These are phyloP conservation scores for Drosophila lacertosa DNA, from an alignment of 1,140 invertebrate species.

Conservation along the genomic window DNA sequence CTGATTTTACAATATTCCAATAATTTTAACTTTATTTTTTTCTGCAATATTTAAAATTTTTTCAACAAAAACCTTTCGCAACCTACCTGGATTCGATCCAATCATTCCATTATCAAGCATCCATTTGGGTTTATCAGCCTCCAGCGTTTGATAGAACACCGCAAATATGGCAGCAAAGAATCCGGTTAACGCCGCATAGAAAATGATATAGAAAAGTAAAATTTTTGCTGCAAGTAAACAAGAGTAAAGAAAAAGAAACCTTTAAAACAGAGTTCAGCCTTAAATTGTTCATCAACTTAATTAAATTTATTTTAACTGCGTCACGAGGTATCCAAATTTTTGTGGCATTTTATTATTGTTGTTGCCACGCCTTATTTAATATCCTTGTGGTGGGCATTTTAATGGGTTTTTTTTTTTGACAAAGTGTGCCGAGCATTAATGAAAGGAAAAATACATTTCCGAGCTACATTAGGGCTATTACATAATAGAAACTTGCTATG, in stretches of 20 bases:
- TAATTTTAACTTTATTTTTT: slow-evolving; percentile 11
- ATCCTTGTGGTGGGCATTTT: too few relatives aligned
- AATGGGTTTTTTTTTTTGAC: too few relatives aligned
- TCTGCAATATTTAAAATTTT: slow-evolving; percentile 1
- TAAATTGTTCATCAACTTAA: neutral
- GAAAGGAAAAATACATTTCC: too few relatives aligned
- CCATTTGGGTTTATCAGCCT: slow-evolving; percentile 93
- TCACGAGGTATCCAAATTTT: slow-evolving; percentile 23
- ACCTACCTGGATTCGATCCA: slow-evolving; percentile 94
- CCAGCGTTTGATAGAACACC: slow-evolving; percentile 96
- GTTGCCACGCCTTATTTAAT: too few relatives aligned
- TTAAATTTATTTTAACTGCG: neutral
- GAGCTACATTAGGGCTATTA: too few relatives aligned
- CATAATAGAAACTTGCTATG: too few relatives aligned
- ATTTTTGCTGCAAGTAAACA: slow-evolving; percentile 94
- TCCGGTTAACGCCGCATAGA: slow-evolving; percentile 93
- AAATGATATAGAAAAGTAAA: slow-evolving; percentile 96
- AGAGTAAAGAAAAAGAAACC: slow-evolving; percentile 53
- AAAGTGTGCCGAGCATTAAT: too few relatives aligned
- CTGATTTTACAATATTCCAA: too few relatives aligned
- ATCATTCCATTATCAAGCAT: slow-evolving; percentile 92
- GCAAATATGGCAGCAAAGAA: slow-evolving; percentile 96
- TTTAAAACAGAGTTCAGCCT: too few relatives aligned
- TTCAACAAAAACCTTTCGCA: neutral
- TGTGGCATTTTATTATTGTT: slow-evolving; percentile 13